Percentiles rank a stretch among this genome's conserved stretches.
Conservation (phyloP, 2,888 invertebrate species). For the Dorcus parallelipipedus region DNA sequence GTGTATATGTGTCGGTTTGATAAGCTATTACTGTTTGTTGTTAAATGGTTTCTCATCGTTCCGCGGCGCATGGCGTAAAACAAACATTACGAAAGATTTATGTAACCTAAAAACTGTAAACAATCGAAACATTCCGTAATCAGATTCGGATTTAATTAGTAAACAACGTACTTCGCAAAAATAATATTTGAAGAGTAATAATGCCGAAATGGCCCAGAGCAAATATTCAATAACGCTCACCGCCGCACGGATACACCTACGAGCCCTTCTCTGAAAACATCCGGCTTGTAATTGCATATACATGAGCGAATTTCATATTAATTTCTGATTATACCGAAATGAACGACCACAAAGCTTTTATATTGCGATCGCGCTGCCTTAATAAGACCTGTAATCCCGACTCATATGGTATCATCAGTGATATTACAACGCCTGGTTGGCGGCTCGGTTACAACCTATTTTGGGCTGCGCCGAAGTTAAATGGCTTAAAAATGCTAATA, state of each 20-base stretch:
- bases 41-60: too few species aligned
- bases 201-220: constrained; percentile 24
- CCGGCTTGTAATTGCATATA: constrained; percentile 48
- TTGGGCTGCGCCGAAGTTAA: constrained; percentile 12
- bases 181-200: constrained; percentile 23
- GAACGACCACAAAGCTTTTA: constrained; percentile 52
- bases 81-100: too few species aligned
- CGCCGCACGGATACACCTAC: constrained; percentile 25
- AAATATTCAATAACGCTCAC: constrained; percentile 36
- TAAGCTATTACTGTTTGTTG: too few species aligned
- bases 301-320: constrained; percentile 53
- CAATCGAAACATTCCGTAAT: constrained; percentile 11
- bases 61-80: too few species aligned
- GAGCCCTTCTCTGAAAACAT: constrained; percentile 14
- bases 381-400: constrained; percentile 51
- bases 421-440: constrained; percentile 41
- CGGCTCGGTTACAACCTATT: constrained; percentile 21
- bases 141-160: constrained; percentile 15
- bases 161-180: constrained; percentile 17
- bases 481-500: constrained; percentile 23
- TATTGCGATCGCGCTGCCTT: constrained; percentile 47
- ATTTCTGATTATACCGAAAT: constrained; percentile 52
- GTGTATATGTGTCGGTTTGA: too few species aligned
- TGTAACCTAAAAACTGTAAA: neutral
- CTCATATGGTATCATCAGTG: constrained; percentile 48